Conservation (phyloP, 2,797 vertebrate genomes). For the Adrianichthys oophorus region DNA sequence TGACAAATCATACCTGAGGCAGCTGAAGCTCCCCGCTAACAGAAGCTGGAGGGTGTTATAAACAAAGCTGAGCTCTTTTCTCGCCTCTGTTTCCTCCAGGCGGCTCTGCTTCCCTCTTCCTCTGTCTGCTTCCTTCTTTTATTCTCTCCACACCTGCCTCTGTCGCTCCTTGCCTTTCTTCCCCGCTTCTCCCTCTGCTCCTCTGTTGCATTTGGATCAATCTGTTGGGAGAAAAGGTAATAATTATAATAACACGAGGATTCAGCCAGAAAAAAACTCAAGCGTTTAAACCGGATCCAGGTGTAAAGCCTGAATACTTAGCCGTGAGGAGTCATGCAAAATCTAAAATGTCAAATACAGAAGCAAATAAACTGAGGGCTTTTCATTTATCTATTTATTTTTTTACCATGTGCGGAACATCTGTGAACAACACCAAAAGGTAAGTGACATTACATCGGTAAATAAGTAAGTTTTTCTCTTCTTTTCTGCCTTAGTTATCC, state of each 20-base stretch:
- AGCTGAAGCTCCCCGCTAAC: constrained; percentile 38
- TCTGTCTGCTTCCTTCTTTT: constrained; percentile 13
- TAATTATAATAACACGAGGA: constrained; percentile 30
- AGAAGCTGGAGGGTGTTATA: constrained; percentile 57
- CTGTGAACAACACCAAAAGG: constrained; percentile 23
- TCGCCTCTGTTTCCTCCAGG: constrained; percentile 40
- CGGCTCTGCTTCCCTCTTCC: constrained; percentile 16
- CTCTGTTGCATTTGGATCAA: constrained; percentile 52
- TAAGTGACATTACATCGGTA: constrained; percentile 31
- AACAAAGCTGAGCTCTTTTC: constrained; percentile 69
- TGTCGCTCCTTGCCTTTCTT: not conserved
- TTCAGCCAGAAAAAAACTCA: constrained; percentile 42
- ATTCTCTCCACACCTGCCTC: constrained; percentile 11
- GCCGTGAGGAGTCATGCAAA: constrained; percentile 36
- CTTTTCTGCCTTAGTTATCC: constrained; percentile 47
- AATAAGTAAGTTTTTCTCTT: constrained; percentile 11
- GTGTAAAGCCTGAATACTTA: constrained; percentile 53
- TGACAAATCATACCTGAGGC: constrained; percentile 51
- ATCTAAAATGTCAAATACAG: constrained; percentile 33
- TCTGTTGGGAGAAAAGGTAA: constrained; percentile 54
- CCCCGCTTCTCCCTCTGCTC: constrained; percentile 10
- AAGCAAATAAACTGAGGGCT: constrained; percentile 34
- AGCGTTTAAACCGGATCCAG: constrained; percentile 57
- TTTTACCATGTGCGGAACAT: constrained; percentile 19
- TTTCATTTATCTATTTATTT: not conserved